These are phyloP conservation scores for Neogobius melanostomus DNA, from an alignment of 2,113 vertebrate genomes.

Conservation along the genomic window DNA sequence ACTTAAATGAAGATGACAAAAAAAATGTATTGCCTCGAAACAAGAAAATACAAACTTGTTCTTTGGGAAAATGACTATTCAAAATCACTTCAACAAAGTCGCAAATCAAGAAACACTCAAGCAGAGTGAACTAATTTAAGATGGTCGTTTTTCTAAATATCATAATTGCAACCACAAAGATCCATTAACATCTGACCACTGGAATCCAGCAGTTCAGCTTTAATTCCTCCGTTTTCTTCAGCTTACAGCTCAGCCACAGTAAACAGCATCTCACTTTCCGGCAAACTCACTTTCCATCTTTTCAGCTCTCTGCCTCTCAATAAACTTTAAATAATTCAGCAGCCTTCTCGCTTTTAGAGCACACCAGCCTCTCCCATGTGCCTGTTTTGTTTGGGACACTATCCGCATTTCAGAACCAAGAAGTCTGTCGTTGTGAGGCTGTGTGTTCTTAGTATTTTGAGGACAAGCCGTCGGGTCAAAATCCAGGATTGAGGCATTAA, in stretches of 20 bases:
- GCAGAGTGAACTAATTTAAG: too few relatives aligned
- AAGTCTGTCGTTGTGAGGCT: background rate
- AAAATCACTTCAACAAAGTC: too few relatives aligned
- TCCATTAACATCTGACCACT: background rate
- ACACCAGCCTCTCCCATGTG: conserved; percentile 25
- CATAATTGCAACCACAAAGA: background rate
- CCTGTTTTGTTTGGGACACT: conserved; percentile 30
- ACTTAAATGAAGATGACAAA: too few relatives aligned
- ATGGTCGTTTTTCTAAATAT: too few relatives aligned
- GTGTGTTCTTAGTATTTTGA: conserved; percentile 20
- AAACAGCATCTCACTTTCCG: conserved; percentile 12
- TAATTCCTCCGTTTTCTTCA: background rate
- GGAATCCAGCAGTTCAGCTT: background rate
- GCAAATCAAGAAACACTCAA: too few relatives aligned
- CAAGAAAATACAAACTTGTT: background rate
- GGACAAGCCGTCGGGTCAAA: conserved; percentile 32
- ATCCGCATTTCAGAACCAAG: background rate
- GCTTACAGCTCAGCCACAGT: background rate
- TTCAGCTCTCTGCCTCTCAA: conserved; percentile 33
- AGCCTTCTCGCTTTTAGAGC: conserved; percentile 42
- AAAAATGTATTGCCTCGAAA: background rate
- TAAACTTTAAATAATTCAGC: conserved; percentile 60
- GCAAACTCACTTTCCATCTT: conserved; percentile 9
- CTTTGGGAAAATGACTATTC: too few relatives aligned
- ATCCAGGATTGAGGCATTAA: conserved; percentile 55